Evolutionary conservation across 2,888 invertebrate species (phyloP), one percentile per base, ranked within the genome.

Genomic region (Aradus depressus): DNA sequence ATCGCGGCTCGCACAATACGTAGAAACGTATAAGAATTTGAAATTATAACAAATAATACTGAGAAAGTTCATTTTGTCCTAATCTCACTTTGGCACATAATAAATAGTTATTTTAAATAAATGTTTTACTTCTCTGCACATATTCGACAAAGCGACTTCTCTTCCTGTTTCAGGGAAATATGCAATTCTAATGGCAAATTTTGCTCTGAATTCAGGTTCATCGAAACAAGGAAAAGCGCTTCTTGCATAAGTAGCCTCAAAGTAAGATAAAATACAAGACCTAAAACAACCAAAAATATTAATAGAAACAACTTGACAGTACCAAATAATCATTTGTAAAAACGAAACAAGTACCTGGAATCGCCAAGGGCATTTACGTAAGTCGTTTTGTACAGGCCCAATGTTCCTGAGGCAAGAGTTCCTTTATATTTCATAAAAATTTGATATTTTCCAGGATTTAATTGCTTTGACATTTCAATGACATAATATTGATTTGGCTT

Each of bases 161-260:
- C 72, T 72, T 31, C 72, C 68, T 8, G 75, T 72, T 2, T 70
- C 90, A 64, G 96, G 92, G 69, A 88, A 87, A 60, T 82, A 82
- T 21, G 84, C 78, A 5, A 93, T 66, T 23, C 80, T 81, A 3
- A 92, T 78, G 18, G 79, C 78, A 69, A 81, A 93, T 51, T 79
- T 79, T 0, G 95, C 89, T 71, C 95, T 95, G 66, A 90, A 81
- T 47, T 80, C 79, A 0, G 89, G 96, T 64, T 95, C 92, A 68
- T 96, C 96, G 64, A 96, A 91, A 65, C 95, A 95, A 1, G 96
- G 96, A 66, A 90, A 95, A 0, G 92, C 87, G 68, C 83, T 79
- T 22, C 96, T 77, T 0, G 96, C 93, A 67, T 88, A 88, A 0
- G 92, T 92, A 0, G 95, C 92, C 66, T 96, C 90, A 64, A 96